Evolutionary conservation across 2,797 vertebrate species (phyloP).

Genomic region (Sphenodon punctatus): DNA sequence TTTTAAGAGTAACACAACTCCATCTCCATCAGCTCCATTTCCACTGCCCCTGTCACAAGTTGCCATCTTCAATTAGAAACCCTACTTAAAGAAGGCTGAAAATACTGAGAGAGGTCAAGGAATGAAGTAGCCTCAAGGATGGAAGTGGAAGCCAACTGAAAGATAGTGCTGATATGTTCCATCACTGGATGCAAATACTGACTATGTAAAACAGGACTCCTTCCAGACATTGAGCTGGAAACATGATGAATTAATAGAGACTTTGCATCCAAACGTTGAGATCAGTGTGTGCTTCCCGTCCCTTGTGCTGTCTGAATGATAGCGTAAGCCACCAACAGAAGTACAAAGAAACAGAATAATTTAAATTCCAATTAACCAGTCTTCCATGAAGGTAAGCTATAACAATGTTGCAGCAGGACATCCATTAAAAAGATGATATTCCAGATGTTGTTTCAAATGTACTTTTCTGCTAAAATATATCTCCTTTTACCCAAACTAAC

Average conservation of each 20-base stretch:
- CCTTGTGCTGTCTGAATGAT: background rate
- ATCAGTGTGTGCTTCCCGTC: background rate
- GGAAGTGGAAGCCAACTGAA: background rate
- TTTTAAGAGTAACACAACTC: background rate
- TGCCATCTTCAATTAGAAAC: background rate
- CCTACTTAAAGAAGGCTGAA: accelerated
- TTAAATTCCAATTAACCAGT: background rate
- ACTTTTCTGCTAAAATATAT: too few relatives aligned
- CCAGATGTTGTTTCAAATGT: background rate
- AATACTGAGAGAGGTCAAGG: background rate
- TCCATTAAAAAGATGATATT: background rate
- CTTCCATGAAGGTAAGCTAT: background rate
- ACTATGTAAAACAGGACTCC: accelerated
- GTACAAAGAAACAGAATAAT: accelerated
- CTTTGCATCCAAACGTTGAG: background rate
- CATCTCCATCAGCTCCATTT: background rate
- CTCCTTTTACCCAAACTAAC: background rate
- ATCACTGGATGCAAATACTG: background rate
- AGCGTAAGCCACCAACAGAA: background rate
- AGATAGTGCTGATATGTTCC: accelerated
- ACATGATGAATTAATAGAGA: background rate
- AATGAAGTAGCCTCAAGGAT: accelerated
- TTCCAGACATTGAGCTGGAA: background rate
- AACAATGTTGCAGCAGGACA: background rate
- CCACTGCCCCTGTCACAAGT: background rate